These are phyloP conservation scores for Dynastes tityus DNA, from an alignment of 2,888 invertebrate genomes.

Conservation along the genomic window DNA sequence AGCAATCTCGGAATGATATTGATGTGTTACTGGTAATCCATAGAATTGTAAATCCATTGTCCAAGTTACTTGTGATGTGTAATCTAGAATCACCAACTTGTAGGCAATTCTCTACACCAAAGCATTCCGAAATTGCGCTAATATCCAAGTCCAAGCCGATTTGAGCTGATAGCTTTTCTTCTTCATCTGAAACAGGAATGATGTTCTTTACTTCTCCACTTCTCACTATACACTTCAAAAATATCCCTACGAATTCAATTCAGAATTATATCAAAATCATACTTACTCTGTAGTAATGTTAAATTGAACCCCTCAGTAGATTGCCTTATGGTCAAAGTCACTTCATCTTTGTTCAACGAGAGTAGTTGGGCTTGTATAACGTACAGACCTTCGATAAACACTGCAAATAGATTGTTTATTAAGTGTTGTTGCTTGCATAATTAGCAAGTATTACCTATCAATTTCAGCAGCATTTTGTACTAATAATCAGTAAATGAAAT, in stretches of 20 bases:
- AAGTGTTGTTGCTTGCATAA: neutral
- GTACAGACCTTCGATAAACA: neutral
- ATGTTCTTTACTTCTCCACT: neutral
- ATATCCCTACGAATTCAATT: too few relatives aligned
- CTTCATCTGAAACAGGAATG: slow-evolving; percentile 34
- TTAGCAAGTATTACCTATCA: slow-evolving; percentile 5
- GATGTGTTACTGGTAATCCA: slow-evolving; percentile 52
- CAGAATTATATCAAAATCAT: too few relatives aligned
- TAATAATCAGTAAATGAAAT: neutral
- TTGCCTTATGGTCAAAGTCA: slow-evolving; percentile 7
- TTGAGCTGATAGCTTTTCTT: slow-evolving; percentile 37
- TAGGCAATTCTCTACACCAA: slow-evolving; percentile 52
- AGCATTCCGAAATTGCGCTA: slow-evolving; percentile 34
- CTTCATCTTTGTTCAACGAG: slow-evolving; percentile 40
- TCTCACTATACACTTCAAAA: too few relatives aligned
- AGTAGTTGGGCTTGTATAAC: slow-evolving; percentile 15
- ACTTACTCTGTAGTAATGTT: slow-evolving; percentile 33
- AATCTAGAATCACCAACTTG: slow-evolving; percentile 48
- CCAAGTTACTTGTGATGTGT: slow-evolving; percentile 49
- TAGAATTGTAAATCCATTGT: slow-evolving; percentile 53
- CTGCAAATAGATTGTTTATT: slow-evolving; percentile 11
- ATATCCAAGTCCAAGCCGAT: slow-evolving; percentile 29
- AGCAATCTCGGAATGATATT: slow-evolving; percentile 69
- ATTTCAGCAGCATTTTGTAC: slow-evolving; percentile 17
- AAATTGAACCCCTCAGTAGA: slow-evolving; percentile 24